phyloP scores from a whole-genome alignment of 2,888 invertebrate species.

The Drosophila infuscata region DNA sequence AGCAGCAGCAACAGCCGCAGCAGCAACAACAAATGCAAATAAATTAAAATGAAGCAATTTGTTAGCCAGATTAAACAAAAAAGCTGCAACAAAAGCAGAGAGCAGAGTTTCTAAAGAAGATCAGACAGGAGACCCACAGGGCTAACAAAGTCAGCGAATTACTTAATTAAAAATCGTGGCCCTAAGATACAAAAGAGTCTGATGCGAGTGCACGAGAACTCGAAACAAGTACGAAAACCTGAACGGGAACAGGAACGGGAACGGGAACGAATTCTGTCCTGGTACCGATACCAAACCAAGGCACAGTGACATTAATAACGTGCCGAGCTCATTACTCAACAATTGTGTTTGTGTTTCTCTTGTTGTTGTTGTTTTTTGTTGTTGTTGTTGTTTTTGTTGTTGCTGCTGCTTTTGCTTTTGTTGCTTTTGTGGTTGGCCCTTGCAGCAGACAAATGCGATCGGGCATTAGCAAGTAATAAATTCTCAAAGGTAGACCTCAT shows the following conservation, averaged over 20 bases:
- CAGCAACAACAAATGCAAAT: constrained; percentile 73
- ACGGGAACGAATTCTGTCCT: constrained; percentile 13
- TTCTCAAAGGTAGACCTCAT: constrained; percentile 66
- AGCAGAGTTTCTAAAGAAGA: constrained; percentile 43
- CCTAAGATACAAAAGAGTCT: constrained; percentile 56
- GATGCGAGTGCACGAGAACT: constrained; percentile 17
- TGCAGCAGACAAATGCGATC: constrained; percentile 71
- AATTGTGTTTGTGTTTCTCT: constrained; percentile 60
- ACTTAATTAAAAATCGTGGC: constrained; percentile 84
- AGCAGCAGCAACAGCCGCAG: constrained; percentile 18
- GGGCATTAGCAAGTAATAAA: constrained; percentile 83
- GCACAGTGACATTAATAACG: constrained; percentile 77
- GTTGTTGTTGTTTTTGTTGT: neutral
- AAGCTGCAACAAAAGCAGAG: constrained; percentile 14
- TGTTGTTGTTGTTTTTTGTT: constrained; percentile 7
- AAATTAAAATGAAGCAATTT: constrained; percentile 81
- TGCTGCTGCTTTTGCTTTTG: constrained; percentile 4
- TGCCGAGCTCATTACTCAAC: constrained; percentile 79
- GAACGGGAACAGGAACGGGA: constrained; percentile 21
- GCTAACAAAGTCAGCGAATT: constrained; percentile 80
- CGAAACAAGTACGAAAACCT: constrained; percentile 26
- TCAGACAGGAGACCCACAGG: constrained; percentile 61
- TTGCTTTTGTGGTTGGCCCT: constrained; percentile 36
- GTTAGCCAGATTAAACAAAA: constrained; percentile 76
- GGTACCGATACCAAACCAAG: constrained; percentile 8